Evolutionary conservation across 1,140 invertebrate genomes (phyloP).

Genomic region (Melitaea cinxia): DNA sequence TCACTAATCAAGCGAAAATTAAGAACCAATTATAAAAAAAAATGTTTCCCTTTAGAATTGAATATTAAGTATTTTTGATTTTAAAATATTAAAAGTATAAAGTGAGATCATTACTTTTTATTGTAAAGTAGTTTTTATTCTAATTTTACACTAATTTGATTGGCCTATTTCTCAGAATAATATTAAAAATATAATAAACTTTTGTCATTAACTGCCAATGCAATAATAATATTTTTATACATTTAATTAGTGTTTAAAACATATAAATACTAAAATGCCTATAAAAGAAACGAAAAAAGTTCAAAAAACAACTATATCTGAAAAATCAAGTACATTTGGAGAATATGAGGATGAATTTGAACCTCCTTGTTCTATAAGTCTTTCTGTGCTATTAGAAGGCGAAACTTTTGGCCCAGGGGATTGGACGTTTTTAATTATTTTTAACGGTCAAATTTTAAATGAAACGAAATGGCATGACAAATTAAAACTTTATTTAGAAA

Average conservation of each 20-base stretch:
- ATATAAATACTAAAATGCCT: constrained; percentile 29
- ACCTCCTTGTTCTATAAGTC: constrained; percentile 41
- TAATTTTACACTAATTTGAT: too few relatives aligned
- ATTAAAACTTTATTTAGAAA: constrained; percentile 35
- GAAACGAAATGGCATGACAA: constrained; percentile 59
- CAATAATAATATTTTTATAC: background rate
- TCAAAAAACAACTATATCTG: constrained; percentile 33
- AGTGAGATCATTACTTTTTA: too few relatives aligned
- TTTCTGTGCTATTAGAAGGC: constrained; percentile 50
- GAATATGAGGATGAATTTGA: constrained; percentile 41
- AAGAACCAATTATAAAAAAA: too few relatives aligned
- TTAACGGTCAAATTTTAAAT: constrained; percentile 54
- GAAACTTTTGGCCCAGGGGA: constrained; percentile 47
- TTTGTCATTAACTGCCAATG: background rate
- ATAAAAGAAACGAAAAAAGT: constrained; percentile 34
- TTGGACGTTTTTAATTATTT: constrained; percentile 53
- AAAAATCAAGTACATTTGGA: constrained; percentile 45
- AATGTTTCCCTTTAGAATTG: too few relatives aligned
- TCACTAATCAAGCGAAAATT: too few relatives aligned
- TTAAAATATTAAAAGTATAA: too few relatives aligned
- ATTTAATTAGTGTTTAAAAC: background rate
- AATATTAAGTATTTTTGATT: too few relatives aligned
- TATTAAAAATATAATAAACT: background rate
- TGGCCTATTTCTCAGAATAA: too few relatives aligned
- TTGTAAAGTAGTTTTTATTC: too few relatives aligned